Evolutionary conservation across 2,113 vertebrate species (phyloP).

Genomic region (Xyliphius kryptos): DNA sequence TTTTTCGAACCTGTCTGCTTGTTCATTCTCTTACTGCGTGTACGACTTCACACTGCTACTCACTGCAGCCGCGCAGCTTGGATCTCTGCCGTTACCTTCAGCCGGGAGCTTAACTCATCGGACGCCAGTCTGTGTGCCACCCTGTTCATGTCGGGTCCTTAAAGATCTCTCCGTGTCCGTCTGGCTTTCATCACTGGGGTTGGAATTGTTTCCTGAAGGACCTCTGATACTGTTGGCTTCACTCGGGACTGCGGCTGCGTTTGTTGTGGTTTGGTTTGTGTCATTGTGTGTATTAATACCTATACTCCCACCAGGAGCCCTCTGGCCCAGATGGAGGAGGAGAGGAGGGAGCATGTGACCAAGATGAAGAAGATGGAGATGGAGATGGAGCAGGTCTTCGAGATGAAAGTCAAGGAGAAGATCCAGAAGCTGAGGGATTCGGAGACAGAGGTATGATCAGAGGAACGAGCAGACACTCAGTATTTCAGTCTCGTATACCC

Average conservation of each 20-base stretch:
- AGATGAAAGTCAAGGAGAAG: slow-evolving; percentile 99
- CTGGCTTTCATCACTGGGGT: neutral
- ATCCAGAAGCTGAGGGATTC: slow-evolving; percentile 98
- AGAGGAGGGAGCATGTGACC: slow-evolving; percentile 88
- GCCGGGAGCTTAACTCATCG: too few species aligned
- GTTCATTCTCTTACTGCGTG: too few species aligned
- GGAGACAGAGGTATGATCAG: slow-evolving; percentile 81
- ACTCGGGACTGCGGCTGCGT: neutral
- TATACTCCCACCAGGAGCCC: slow-evolving; percentile 76
- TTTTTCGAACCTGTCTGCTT: too few species aligned
- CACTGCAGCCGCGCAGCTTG: too few species aligned
- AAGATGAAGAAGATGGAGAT: slow-evolving; percentile 99
- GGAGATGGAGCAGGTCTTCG: slow-evolving; percentile 99
- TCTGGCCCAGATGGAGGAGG: slow-evolving; percentile 96
- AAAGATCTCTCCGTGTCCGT: too few species aligned
- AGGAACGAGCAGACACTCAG: too few species aligned
- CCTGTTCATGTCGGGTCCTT: too few species aligned
- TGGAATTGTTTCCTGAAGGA: too few species aligned
- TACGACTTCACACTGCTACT: too few species aligned
- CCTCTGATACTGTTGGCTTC: neutral
- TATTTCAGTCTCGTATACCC: too few species aligned
- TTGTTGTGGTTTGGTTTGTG: neutral
- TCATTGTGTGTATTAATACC: slow-evolving; percentile 9
- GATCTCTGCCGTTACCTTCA: too few species aligned
- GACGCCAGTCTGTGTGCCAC: too few species aligned